These are phyloP conservation scores for Harmothoe impar DNA, from an alignment of 2,888 invertebrate genomes.

Conservation along the genomic window DNA sequence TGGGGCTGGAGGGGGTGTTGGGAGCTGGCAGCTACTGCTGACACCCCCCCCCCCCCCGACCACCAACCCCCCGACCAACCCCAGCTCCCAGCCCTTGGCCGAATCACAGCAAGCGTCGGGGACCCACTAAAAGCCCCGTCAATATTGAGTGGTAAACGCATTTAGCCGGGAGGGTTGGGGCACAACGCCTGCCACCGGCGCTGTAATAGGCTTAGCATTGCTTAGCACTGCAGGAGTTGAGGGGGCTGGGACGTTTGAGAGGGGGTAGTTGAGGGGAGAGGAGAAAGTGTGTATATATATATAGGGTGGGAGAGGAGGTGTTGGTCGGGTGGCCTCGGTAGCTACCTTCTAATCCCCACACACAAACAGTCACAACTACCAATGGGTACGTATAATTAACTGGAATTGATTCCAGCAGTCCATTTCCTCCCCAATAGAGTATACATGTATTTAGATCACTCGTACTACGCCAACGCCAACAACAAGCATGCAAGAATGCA, in stretches of 20 bases:
- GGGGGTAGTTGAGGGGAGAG: neutral
- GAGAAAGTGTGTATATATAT: neutral
- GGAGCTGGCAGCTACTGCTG: neutral
- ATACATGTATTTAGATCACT: too few relatives aligned
- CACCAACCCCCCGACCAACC: neutral
- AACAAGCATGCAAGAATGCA: too few relatives aligned
- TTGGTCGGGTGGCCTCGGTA: neutral
- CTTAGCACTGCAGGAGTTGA: slow-evolving; percentile 5
- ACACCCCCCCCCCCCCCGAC: neutral
- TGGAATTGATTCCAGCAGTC: too few relatives aligned
- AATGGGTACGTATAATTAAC: too few relatives aligned
- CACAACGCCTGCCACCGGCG: slow-evolving; percentile 5
- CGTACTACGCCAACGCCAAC: too few relatives aligned
- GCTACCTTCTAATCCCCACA: neutral
- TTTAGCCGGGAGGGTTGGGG: slow-evolving; percentile 45
- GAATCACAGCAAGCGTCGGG: slow-evolving; percentile 45
- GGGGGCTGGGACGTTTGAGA: neutral
- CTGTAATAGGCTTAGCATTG: slow-evolving; percentile 56
- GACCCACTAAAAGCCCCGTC: slow-evolving; percentile 49
- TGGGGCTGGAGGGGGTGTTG: neutral
- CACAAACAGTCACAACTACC: too few relatives aligned
- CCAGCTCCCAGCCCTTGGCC: neutral
- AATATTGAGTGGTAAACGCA: slow-evolving; percentile 54
- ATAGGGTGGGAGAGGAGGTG: neutral
- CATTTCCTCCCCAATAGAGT: too few relatives aligned